Conservation (phyloP, 2,113 vertebrate species). For the Patagioenas fasciata region DNA sequence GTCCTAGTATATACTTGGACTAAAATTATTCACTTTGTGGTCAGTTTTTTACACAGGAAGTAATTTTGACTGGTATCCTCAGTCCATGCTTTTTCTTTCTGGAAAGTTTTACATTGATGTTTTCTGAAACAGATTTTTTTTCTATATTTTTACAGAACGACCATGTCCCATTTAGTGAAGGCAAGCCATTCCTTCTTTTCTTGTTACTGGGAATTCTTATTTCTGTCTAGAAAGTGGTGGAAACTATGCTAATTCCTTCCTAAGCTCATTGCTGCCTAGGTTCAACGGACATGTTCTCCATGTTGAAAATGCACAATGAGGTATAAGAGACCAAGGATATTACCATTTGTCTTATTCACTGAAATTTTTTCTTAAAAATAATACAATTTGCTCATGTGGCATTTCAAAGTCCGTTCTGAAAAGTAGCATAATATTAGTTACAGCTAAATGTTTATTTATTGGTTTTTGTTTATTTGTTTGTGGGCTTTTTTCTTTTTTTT, state of each 20-base stretch:
- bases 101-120: neutral
- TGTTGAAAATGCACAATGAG: neutral
- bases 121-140: neutral
- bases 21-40: neutral
- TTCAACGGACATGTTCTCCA: neutral
- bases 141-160: fast-evolving
- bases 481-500: too few relatives aligned
- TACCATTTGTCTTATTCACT: neutral
- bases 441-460: neutral
- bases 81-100: neutral
- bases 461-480: too few relatives aligned
- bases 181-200: neutral
- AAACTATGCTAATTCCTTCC: neutral
- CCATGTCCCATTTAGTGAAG: neutral
- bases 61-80: neutral
- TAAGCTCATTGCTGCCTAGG: neutral
- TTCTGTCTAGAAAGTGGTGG: neutral
- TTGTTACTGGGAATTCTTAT: neutral
- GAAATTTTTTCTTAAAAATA: neutral
- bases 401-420: neutral
- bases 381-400: neutral
- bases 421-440: neutral
- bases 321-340: neutral
- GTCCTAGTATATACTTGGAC: neutral
- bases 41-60: neutral